Evolutionary conservation across 2,888 invertebrate species (phyloP).

Genomic region (Habrosyne pyritoides): DNA sequence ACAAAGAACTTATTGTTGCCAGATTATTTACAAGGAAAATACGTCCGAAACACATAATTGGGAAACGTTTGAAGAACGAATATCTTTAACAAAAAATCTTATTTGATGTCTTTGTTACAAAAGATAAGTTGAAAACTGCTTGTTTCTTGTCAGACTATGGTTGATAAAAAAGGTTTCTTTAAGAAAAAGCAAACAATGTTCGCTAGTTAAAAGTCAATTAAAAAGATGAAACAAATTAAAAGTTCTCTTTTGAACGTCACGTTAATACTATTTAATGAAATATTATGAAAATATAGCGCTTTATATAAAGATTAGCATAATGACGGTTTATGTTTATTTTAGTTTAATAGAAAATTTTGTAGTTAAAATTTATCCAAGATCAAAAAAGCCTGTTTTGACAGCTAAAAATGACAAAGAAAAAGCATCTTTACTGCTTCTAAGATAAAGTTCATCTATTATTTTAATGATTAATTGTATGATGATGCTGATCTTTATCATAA

Average conservation of each 20-base stretch:
- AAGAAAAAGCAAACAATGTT: neutral
- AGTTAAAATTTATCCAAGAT: too few species aligned
- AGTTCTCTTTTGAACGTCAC: conserved; percentile 15
- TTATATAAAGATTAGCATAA: too few species aligned
- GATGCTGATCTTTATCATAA: too few species aligned
- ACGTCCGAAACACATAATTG: neutral
- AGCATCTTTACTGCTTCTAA: too few species aligned
- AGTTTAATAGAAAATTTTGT: too few species aligned
- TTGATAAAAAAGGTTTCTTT: neutral
- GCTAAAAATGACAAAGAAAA: too few species aligned
- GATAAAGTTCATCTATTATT: too few species aligned
- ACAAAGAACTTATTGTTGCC: conserved; percentile 1
- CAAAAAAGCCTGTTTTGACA: too few species aligned
- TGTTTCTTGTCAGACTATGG: neutral
- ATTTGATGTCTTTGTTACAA: neutral
- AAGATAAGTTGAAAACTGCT: neutral
- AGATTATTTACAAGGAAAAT: conserved; percentile 2
- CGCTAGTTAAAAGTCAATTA: conserved; percentile 29
- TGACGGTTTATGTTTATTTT: too few species aligned
- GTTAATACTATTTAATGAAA: conserved; percentile 18
- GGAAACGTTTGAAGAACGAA: neutral
- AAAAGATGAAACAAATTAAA: conserved; percentile 27
- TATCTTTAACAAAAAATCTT: neutral
- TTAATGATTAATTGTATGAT: too few species aligned
- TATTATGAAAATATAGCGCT: conserved; percentile 15